phyloP scores from a whole-genome alignment of 2,888 invertebrate species.

The Xestia ashworthii region DNA sequence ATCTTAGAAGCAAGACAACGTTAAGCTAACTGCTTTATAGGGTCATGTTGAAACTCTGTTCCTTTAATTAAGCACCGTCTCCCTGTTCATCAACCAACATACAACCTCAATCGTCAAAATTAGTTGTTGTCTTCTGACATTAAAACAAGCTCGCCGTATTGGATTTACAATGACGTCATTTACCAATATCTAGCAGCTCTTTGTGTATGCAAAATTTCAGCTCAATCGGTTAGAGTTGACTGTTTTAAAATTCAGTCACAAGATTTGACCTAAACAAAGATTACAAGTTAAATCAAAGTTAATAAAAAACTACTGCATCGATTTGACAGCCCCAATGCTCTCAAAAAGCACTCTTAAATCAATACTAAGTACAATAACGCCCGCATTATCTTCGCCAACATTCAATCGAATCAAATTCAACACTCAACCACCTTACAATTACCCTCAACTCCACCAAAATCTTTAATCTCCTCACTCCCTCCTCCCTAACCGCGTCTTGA shows the following conservation, averaged over 20 bases:
- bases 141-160: neutral
- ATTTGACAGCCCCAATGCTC: neutral
- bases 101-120: neutral
- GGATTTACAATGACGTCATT: too few relatives aligned
- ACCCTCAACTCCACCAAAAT: constrained; percentile 39
- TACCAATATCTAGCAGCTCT: too few relatives aligned
- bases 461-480: constrained; percentile 41
- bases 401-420: constrained; percentile 39
- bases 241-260: too few relatives aligned
- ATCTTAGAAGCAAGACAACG: neutral
- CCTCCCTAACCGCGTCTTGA: constrained; percentile 39
- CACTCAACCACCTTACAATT: constrained; percentile 28
- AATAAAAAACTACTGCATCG: neutral
- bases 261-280: too few relatives aligned
- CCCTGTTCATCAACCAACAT: neutral
- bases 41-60: neutral
- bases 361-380: neutral
- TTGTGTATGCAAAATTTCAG: too few relatives aligned
- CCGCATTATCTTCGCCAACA: neutral
- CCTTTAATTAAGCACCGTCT: neutral
- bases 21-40: neutral
- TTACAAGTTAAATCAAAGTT: too few relatives aligned
- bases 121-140: neutral
- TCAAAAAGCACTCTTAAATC: neutral
- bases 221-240: too few relatives aligned